These are phyloP conservation scores for Sphyrna mokarran DNA, from an alignment of 2,113 vertebrate species.

Conservation along the genomic window DNA sequence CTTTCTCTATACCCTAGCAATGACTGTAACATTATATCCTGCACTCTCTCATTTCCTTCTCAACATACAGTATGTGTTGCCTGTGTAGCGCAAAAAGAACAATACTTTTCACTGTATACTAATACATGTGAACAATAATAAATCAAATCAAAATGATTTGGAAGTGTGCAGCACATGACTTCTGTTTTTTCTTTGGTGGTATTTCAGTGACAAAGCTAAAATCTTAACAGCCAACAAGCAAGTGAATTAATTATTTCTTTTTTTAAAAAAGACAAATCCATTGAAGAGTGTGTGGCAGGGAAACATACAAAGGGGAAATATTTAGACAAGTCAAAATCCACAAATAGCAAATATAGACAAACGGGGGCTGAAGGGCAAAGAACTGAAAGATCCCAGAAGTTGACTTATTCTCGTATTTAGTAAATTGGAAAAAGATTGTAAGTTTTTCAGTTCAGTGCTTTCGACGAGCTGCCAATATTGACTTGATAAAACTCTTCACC, in stretches of 20 bases:
- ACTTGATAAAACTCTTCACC: not conserved
- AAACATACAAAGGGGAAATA: conserved; percentile 1
- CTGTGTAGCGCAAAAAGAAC: no score
- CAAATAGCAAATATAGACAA: not conserved
- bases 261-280: not conserved
- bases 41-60: no score
- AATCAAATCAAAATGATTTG: not conserved
- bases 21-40: no score
- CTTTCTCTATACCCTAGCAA: no score
- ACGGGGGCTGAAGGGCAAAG: not conserved
- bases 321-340: not conserved
- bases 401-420: not conserved
- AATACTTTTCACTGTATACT: no score
- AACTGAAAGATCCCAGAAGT: not conserved
- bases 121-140: no score
- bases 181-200: not conserved
- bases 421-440: not conserved
- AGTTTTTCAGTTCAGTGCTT: not conserved
- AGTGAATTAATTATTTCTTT: not conserved
- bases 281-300: not conserved
- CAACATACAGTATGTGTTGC: no score
- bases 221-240: not conserved
- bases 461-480: not conserved
- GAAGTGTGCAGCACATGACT: not conserved
- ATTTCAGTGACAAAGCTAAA: no score